Evolutionary conservation across 2,797 vertebrate genomes (phyloP), one percentile per base, ranked within the genome.

Genomic region (Eutrigla gurnardus): DNA sequence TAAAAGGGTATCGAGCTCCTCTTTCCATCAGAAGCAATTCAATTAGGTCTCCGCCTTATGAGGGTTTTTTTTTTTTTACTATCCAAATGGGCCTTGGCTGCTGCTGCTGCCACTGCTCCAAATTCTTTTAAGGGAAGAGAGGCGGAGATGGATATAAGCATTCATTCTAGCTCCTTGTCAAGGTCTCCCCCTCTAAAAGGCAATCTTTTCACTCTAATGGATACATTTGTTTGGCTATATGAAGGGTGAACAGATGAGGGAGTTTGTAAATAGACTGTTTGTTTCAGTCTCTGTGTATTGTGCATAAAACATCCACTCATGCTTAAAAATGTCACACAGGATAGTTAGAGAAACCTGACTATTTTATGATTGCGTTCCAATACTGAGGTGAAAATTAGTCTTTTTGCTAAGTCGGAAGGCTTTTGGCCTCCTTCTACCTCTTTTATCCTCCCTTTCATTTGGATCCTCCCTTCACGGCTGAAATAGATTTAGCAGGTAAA

Each of bases 1-100:
- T 88, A 86, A 88, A 90, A 91, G 86, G 75, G 71, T 86, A 89
- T 85, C 69, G 85, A 91, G 83, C 80, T 85, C 70, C 65, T 86
- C 75, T 89, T 86, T 85, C 84, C 78, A 86, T 88, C 87, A 87
- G 61, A 84, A 78, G 90, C 85, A 90, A 93, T 92, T 93, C 84
- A 92, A 89, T 91, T 91, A 90, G 86, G 70, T 74, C 64, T 88
- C 78, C 83, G 85, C 76, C 82, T 85, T 84, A 87, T 68, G 78
- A 86, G 78, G 71, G 42, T 71, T 83, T 86, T 88, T 82, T 39
- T 39, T 53, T 84, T 54, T 60, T 52, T 85, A 84, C 67, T 77
- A 74, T 88, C 83, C 75, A 87, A 89, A 91, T 86, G 80, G 86
- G 81, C 78, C 63, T 82, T 86, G 82, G 83, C 83, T 82, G 73